Conservation (phyloP, 2,113 vertebrate species). For the Morone saxatilis region DNA sequence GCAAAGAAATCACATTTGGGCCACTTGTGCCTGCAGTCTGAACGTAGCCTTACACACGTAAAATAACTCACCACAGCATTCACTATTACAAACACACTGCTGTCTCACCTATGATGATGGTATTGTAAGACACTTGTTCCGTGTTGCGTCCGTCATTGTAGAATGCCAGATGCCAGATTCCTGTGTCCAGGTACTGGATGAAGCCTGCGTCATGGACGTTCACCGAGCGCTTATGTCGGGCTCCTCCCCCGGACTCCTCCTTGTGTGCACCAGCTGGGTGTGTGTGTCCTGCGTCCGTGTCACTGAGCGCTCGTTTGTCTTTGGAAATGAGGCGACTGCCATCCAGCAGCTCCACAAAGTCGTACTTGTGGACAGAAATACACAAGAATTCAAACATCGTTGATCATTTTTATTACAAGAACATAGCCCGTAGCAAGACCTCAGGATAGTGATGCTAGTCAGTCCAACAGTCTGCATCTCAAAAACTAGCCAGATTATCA, state of each 20-base stretch:
- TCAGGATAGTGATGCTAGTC: neutral
- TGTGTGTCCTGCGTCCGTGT: slow-evolving; percentile 81
- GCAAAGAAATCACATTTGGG: too few species aligned
- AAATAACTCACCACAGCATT: neutral
- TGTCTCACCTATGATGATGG: slow-evolving; percentile 93
- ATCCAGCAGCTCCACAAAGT: slow-evolving; percentile 97
- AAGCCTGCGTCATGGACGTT: slow-evolving; percentile 95
- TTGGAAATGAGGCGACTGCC: slow-evolving; percentile 94
- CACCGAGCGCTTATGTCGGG: slow-evolving; percentile 88
- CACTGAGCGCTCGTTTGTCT: slow-evolving; percentile 92
- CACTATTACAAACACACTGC: neutral
- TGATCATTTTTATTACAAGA: neutral
- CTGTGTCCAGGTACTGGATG: slow-evolving; percentile 96
- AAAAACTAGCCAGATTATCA: neutral
- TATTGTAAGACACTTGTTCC: slow-evolving; percentile 96
- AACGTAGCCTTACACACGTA: too few species aligned
- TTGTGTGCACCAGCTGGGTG: slow-evolving; percentile 81
- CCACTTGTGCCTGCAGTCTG: too few species aligned
- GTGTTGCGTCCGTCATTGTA: slow-evolving; percentile 96
- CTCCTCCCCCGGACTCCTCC: slow-evolving; percentile 48
- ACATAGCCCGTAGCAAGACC: neutral
- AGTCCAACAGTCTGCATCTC: neutral
- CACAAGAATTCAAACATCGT: neutral
- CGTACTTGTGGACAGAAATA: slow-evolving; percentile 86
- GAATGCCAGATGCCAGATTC: slow-evolving; percentile 99